Evolutionary conservation across 1,140 invertebrate species (phyloP), one percentile per base, ranked within the genome.

Genomic region (Mycetomoellerius zeteki): DNA sequence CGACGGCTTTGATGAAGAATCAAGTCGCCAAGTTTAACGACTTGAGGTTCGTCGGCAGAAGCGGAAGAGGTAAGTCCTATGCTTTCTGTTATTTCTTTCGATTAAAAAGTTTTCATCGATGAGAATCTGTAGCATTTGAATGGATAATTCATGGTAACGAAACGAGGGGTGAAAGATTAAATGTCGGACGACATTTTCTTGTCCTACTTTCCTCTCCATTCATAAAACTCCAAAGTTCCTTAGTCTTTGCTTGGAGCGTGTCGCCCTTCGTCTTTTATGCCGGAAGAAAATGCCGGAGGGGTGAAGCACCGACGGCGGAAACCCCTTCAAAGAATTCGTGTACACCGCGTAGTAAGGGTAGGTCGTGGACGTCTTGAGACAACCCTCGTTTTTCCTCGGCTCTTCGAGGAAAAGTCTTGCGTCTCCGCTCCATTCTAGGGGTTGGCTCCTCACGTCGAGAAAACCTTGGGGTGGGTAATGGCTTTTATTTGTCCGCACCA

Each of bases 21-120:
- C 98, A 99, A 95, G 98, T 99, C 87, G 99, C 99, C 84, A 99
- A 99, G 96, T 99, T 99, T 95, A 99, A 99, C 94, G 99, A 99
- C 96, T 96, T 99, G 81, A 97, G 99, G 94, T 99, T 99, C 96
- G 98, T 99, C 90, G 99, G 99, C 72, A 96, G 99, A 92, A 99
- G 98, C 93, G 99, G 99, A 91, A 97, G 99, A 97, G 99, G 99
- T 99, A 95, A 98, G 97, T 96, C 75, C 7, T 43, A 12, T 43
- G 37, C 0, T 12, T 52, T 16, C 3, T 14, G 3, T 12, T n/a
- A 12, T 54, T 19, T 47, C 4, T 37, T 24, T 27, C 16, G 16
- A 3, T n/a, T 56, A 6, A 16, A 54, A 60, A 37, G 30, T 67
- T 21, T 16, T 16, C 21, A 24, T n/a, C 21, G 7, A 16, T 10